Base-by-base conservation (phyloP, 2,113 vertebrate species). In the Odocoileus virginianus region DNA sequence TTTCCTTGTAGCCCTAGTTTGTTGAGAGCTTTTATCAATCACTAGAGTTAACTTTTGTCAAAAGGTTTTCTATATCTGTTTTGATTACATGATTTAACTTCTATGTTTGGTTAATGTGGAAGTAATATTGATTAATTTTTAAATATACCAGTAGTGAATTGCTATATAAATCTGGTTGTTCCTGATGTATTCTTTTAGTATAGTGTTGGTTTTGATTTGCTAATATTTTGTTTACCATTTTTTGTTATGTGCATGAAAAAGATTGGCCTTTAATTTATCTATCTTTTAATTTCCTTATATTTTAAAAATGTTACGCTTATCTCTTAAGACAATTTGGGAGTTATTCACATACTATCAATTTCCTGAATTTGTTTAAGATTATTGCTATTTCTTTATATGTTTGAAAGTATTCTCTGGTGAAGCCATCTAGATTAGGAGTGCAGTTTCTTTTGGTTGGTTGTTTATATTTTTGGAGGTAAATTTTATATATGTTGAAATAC, bases 401-500 rank as follows among this genome's bases (percentile, higher is more conserved):
- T 60, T 81, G 8, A 52, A 55, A 67, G 50, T 87, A 40, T 82
- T 82, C 50, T 47, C 9, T 91, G 36, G 45, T 76, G 55, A 88
- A 88, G 47, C 19, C 55, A 21, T 84, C 21, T 76, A 79, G 45
- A 88, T 15, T 30, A 88, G 28, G 54, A 92, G 36, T 45, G 19
- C 9, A 52, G 10, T 52, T 60, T 89, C 43, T 61, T 43, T 14
- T 55, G 2, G 23, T 78, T 7, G 7, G 15, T 83, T 83, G 36
- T 88, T 58, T 83, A 58, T 12, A 25, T 96, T 47, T 95, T 88
- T 87, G 87, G 83, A 87, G 54, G 60, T 82, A 94, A 76, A 96
- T 30, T 61, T 52, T 87, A 27, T 36, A 8, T 82, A 54, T 30
- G 30, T 94, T 33, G 43, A 83, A 92, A 54, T 96, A 36, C 1